phyloP scores from a whole-genome alignment of 2,888 invertebrate genomes.

The Leptinotarsa tumamoca region DNA sequence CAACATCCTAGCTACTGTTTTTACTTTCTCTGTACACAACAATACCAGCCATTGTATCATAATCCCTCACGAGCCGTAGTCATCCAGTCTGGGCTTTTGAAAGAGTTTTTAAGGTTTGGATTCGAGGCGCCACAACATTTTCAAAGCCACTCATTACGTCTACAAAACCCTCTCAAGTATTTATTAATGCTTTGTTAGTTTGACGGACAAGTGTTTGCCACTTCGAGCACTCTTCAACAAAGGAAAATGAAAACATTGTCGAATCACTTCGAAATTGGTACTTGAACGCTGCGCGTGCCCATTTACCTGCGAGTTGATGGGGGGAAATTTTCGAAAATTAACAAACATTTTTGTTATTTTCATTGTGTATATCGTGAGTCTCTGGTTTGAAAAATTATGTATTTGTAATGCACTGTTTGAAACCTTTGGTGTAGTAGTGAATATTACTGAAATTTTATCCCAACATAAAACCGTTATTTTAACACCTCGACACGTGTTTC shows the following conservation, averaged over 20 bases:
- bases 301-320: background rate
- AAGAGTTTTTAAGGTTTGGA: conserved; percentile 44
- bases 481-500: too few relatives aligned
- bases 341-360: background rate
- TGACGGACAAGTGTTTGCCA: conserved; percentile 59
- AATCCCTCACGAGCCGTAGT: conserved; percentile 42
- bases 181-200: conserved; percentile 60
- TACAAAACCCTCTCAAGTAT: conserved; percentile 57
- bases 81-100: conserved; percentile 53
- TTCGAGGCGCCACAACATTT: conserved; percentile 58
- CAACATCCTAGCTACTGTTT: conserved; percentile 19
- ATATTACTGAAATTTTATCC: too few relatives aligned
- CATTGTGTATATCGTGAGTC: too few relatives aligned
- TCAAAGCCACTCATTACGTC: conserved; percentile 60
- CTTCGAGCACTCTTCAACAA: conserved; percentile 57
- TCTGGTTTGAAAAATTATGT: too few relatives aligned
- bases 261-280: conserved; percentile 34
- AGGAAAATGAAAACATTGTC: conserved; percentile 53
- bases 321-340: conserved; percentile 1
- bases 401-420: too few relatives aligned
- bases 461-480: too few relatives aligned
- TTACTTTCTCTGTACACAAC: conserved; percentile 19
- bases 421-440: too few relatives aligned
- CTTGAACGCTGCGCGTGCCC: conserved; percentile 20
- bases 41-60: conserved; percentile 36